A percentile compares a stretch with the other conserved stretches of the same genome.
phyloP scores from a whole-genome alignment of 2,113 vertebrate species.

The Orthonyx spaldingii region DNA sequence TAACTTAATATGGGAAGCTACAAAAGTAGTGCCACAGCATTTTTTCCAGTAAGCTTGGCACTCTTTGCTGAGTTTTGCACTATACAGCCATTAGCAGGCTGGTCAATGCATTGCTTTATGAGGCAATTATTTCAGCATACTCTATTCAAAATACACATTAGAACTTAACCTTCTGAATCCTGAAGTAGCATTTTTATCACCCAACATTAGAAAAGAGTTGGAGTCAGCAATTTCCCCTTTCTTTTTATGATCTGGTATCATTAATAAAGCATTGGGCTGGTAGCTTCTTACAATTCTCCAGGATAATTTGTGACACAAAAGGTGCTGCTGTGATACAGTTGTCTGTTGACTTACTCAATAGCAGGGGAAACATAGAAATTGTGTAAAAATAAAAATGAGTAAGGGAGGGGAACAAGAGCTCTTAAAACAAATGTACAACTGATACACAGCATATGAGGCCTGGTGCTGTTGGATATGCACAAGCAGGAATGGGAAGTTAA shows the following conservation, averaged over 20 bases:
- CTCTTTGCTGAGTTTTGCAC: slow-evolving; percentile 87
- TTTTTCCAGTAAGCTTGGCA: slow-evolving; percentile 83
- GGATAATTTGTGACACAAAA: slow-evolving; percentile 84
- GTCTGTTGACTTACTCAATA: slow-evolving; percentile 82
- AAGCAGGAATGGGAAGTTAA: slow-evolving; percentile 71
- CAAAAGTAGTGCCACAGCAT: slow-evolving; percentile 77
- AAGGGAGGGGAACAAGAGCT: neutral
- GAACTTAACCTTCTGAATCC: slow-evolving; percentile 94
- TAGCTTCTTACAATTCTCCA: slow-evolving; percentile 72
- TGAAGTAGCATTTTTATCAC: slow-evolving; percentile 92
- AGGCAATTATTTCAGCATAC: slow-evolving; percentile 89
- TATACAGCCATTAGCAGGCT: slow-evolving; percentile 82
- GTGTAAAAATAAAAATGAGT: slow-evolving; percentile 66
- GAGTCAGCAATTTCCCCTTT: slow-evolving; percentile 80
- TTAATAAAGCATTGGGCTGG: slow-evolving; percentile 88
- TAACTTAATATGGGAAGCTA: slow-evolving; percentile 63
- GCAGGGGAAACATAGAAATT: slow-evolving; percentile 7
- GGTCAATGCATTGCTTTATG: slow-evolving; percentile 89
- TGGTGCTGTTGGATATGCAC: slow-evolving; percentile 62
- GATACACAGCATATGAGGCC: slow-evolving; percentile 1
- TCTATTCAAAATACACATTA: slow-evolving; percentile 93
- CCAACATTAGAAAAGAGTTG: slow-evolving; percentile 85
- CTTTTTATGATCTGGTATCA: slow-evolving; percentile 84
- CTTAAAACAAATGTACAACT: neutral
- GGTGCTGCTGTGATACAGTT: slow-evolving; percentile 72